Conservation (phyloP, 2,797 vertebrate genomes). For the Threskiornis aethiopicus region DNA sequence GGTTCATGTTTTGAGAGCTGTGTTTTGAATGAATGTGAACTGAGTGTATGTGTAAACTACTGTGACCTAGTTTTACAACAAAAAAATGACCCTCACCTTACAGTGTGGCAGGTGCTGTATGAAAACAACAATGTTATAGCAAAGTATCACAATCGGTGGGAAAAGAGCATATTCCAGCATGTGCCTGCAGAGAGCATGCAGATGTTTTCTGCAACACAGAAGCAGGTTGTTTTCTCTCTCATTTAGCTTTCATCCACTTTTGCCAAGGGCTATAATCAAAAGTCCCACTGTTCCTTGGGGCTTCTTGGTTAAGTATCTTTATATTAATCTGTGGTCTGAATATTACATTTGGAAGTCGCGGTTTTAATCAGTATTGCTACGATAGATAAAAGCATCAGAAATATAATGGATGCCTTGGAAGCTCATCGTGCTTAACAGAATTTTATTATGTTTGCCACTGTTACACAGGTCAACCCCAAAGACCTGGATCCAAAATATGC, state of each 20-base stretch:
- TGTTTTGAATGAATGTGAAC: neutral
- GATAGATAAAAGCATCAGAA: neutral
- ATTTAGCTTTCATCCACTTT: neutral
- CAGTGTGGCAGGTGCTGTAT: neutral
- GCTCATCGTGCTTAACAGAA: neutral
- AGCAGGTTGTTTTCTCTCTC: neutral
- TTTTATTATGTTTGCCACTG: neutral
- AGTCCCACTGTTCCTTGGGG: neutral
- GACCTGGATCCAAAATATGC: slow-evolving; percentile 94
- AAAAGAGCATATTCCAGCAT: neutral
- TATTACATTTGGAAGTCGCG: neutral
- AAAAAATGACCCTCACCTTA: neutral
- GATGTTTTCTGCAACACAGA: neutral
- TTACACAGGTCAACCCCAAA: slow-evolving; percentile 91
- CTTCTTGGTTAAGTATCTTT: neutral
- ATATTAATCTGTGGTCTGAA: neutral
- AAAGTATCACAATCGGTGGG: neutral
- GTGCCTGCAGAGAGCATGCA: neutral
- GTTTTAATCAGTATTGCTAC: fast-evolving
- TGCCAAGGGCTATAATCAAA: neutral
- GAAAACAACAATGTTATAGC: neutral
- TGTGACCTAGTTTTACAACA: neutral
- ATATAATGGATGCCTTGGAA: neutral
- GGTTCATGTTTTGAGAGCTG: neutral
- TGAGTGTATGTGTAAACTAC: neutral